Evolutionary conservation across 2,888 invertebrate genomes (phyloP).

Genomic region (Chymomyza caudatula): DNA sequence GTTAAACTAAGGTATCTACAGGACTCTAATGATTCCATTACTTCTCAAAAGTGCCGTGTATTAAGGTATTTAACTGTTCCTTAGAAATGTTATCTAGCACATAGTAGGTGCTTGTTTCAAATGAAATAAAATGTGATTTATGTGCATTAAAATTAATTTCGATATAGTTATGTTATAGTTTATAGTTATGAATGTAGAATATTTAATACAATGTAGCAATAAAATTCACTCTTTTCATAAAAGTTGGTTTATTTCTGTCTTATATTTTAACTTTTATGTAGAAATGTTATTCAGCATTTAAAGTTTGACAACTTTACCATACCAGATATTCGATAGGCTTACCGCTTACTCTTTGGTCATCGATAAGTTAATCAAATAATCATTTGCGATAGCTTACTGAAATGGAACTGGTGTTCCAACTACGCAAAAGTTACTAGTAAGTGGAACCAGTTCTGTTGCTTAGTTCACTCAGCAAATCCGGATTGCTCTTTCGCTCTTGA

Average conservation of each 20-base stretch:
- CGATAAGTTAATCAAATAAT: no score
- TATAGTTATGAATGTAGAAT: neutral
- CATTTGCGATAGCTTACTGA: no score
- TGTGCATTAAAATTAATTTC: slow-evolving; percentile 10
- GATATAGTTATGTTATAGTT: neutral
- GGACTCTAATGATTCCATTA: slow-evolving; percentile 25
- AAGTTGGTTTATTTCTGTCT: neutral
- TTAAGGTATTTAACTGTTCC: neutral
- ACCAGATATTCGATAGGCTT: no score
- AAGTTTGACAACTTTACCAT: no score
- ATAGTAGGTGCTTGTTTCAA: slow-evolving; percentile 18
- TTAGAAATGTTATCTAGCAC: slow-evolving; percentile 22
- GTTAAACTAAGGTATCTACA: slow-evolving; percentile 7
- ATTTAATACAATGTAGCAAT: neutral
- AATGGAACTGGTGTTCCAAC: no score
- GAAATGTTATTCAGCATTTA: neutral
- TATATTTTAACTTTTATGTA: neutral
- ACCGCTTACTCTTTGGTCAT: no score
- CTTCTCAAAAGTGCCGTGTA: neutral
- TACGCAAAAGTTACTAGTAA: no score
- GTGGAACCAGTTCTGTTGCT: no score
- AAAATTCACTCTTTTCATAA: neutral
- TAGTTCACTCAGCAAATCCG: no score
- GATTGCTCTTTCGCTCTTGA: no score
- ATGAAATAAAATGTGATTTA: slow-evolving; percentile 31